phyloP scores from a whole-genome alignment of 2,888 invertebrate genomes.

The Conomelus anceps region DNA sequence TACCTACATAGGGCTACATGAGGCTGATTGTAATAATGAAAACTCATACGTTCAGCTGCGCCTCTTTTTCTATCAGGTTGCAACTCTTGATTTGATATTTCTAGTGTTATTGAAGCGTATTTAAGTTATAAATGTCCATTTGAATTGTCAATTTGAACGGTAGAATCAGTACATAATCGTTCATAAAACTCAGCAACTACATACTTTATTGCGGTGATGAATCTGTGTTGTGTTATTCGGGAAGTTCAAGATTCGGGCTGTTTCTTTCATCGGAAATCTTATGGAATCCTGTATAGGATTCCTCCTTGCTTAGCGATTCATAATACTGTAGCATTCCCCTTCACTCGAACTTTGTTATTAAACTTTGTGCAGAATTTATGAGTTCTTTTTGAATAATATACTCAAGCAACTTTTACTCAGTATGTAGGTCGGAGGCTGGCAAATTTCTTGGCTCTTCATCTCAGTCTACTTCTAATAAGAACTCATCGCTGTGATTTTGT shows the following conservation, averaged over 20 bases:
- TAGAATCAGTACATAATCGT: too few species aligned
- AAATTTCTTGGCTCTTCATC: not conserved
- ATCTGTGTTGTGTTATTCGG: not conserved
- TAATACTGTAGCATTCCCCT: not conserved
- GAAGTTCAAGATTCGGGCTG: not conserved
- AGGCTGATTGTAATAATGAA: too few species aligned
- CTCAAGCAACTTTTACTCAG: not conserved
- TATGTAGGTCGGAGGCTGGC: not conserved
- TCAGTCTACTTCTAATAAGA: not conserved
- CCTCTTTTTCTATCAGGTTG: too few species aligned
- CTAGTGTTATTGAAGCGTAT: too few species aligned
- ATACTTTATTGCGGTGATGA: too few species aligned
- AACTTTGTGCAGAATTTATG: not conserved
- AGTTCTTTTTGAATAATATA: not conserved
- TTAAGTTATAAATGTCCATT: too few species aligned
- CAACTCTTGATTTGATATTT: too few species aligned
- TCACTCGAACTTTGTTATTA: not conserved
- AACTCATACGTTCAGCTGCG: too few species aligned
- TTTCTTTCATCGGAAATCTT: not conserved
- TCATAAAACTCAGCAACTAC: too few species aligned
- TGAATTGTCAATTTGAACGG: too few species aligned
- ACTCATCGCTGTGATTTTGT: not conserved
- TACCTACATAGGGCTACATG: too few species aligned
- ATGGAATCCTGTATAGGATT: not conserved
- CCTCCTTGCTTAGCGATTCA: not conserved